phyloP scores from a whole-genome alignment of 30 jellyfish, hydroid and myxozoan genomes.

The Pseudorhiza aurosa region DNA sequence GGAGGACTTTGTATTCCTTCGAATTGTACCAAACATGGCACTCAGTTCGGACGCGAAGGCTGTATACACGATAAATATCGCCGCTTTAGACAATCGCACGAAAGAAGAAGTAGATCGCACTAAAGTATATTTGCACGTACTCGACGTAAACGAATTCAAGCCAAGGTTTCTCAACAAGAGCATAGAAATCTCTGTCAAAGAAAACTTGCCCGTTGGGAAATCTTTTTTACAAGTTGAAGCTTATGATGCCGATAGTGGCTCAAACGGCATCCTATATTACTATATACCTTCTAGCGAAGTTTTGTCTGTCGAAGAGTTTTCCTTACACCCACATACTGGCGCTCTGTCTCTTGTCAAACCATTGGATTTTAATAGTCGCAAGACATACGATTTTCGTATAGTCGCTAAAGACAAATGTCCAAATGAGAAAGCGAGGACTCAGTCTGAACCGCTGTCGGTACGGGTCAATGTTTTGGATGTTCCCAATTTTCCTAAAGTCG shows the following conservation, averaged over 20 bases:
- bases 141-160: constrained; percentile 40
- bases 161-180: constrained; percentile 47
- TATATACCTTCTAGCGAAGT: constrained; percentile 51
- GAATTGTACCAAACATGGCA: constrained; percentile 32
- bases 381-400: constrained; percentile 27
- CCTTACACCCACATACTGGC: constrained; percentile 71
- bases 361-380: constrained; percentile 30
- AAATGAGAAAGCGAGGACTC: constrained; percentile 2
- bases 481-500: constrained; percentile 9
- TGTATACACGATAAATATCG: constrained; percentile 21
- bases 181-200: constrained; percentile 32
- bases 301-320: constrained; percentile 42
- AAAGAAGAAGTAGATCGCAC: constrained; percentile 68
- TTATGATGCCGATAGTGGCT: constrained; percentile 64
- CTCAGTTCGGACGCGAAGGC: constrained; percentile 40
- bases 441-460: constrained; percentile 54
- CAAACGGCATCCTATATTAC: constrained; percentile 65
- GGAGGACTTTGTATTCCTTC: constrained; percentile 63
- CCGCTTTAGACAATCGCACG: constrained; percentile 54
- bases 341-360: constrained; percentile 60
- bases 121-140: constrained; percentile 44
- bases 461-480: constrained; percentile 29
- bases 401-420: constrained; percentile 71
- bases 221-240: constrained; percentile 47
- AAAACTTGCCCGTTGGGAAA: constrained; percentile 49